phyloP scores from a whole-genome alignment of 2,113 vertebrate species.

The Podarcis muralis region DNA sequence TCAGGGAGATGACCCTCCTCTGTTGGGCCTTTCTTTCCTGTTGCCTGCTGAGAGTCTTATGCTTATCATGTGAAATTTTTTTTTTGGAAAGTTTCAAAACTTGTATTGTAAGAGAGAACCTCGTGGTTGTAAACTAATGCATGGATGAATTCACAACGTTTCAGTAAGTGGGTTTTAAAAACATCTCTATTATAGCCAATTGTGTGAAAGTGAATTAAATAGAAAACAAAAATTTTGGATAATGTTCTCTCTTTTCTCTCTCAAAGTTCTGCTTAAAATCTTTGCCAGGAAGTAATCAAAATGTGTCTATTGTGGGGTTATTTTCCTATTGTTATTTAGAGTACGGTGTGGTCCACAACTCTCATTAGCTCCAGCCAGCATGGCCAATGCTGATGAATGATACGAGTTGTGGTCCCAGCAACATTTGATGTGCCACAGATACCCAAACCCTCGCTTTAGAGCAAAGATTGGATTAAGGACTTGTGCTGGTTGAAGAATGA shows the following conservation, averaged over 20 bases:
- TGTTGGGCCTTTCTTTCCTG: slow-evolving; percentile 34
- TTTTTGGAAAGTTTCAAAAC: slow-evolving; percentile 55
- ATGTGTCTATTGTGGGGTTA: not conserved
- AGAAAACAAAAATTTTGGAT: slow-evolving; percentile 19
- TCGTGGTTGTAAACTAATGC: slow-evolving; percentile 58
- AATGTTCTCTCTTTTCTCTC: not conserved
- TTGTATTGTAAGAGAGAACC: slow-evolving; percentile 50
- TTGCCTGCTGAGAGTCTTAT: slow-evolving; percentile 57
- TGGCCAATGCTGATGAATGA: too few relatives aligned
- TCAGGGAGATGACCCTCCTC: slow-evolving; percentile 53
- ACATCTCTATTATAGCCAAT: slow-evolving; percentile 8
- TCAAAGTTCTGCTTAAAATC: not conserved
- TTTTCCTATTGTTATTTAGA: not conserved
- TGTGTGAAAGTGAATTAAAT: slow-evolving; percentile 29
- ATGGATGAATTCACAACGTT: slow-evolving; percentile 49
- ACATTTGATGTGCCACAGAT: too few relatives aligned
- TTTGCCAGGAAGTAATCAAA: not conserved
- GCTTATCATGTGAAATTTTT: slow-evolving; percentile 60
- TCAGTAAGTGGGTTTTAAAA: slow-evolving; percentile 33
- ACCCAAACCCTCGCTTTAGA: too few relatives aligned
- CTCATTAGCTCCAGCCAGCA: too few relatives aligned
- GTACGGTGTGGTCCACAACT: too few relatives aligned
- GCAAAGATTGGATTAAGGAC: not conserved
- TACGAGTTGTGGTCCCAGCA: too few relatives aligned
- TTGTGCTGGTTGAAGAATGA: not conserved